Evolutionary conservation across 1,140 invertebrate genomes (phyloP).

Genomic region (Apolygus lucorum): DNA sequence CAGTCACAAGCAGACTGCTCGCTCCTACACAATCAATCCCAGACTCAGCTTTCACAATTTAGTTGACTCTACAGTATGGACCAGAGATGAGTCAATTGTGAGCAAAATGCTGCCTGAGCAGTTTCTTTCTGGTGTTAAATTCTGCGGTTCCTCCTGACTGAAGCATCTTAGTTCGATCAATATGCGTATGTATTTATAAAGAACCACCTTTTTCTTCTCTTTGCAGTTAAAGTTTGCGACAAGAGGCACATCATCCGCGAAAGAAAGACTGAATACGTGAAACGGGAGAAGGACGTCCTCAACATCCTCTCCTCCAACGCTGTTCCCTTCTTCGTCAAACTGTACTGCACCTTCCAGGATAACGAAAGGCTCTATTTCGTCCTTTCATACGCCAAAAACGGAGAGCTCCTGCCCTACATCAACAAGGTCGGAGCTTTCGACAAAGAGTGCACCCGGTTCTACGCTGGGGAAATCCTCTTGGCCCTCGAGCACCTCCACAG

Average conservation of each 20-base stretch:
- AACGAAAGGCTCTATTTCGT: conserved; percentile 89
- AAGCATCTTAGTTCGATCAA: no score
- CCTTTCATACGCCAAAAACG: conserved; percentile 87
- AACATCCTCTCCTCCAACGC: conserved; percentile 56
- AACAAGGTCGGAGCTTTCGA: conserved; percentile 86
- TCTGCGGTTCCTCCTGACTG: no score
- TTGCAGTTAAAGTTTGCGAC: conserved; percentile 91
- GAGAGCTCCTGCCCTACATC: conserved; percentile 85
- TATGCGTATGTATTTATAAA: no score
- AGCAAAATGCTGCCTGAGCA: no score
- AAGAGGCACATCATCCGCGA: conserved; percentile 87
- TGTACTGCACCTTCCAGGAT: conserved; percentile 97
- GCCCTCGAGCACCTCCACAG: conserved; percentile 89
- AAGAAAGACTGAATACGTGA: conserved; percentile 86
- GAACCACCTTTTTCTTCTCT: conserved; percentile 38
- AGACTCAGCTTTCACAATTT: no score
- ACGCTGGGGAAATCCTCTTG: conserved; percentile 83
- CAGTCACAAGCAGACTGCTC: no score
- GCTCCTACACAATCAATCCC: no score
- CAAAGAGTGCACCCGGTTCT: conserved; percentile 81
- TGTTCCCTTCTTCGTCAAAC: conserved; percentile 77
- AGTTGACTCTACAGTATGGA: no score
- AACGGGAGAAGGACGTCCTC: conserved; percentile 84
- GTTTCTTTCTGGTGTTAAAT: no score
- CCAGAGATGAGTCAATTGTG: no score